Evolutionary conservation across 2,797 vertebrate genomes (phyloP).

Genomic region (Oreortyx pictus): DNA sequence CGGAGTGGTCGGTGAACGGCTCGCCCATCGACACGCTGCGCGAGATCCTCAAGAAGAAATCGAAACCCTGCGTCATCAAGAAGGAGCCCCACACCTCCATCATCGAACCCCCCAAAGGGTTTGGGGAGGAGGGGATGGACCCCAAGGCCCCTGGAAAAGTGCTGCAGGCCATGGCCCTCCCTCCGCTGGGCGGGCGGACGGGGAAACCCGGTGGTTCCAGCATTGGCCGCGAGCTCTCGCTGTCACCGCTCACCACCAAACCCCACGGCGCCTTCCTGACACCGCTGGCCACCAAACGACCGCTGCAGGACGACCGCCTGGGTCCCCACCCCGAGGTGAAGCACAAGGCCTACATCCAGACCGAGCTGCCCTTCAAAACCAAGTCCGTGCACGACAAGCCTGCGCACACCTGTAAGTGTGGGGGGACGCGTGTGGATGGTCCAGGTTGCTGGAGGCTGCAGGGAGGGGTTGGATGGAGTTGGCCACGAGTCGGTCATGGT

Average conservation of each 20-base stretch:
- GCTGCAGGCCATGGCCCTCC: conserved; percentile 66
- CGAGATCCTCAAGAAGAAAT: conserved; percentile 89
- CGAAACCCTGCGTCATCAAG: conserved; percentile 83
- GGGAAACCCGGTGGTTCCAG: conserved; percentile 72
- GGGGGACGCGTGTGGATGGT: not conserved
- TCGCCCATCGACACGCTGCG: conserved; percentile 88
- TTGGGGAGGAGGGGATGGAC: conserved; percentile 77
- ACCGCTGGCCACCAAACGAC: conserved; percentile 80
- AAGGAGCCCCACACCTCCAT: conserved; percentile 82
- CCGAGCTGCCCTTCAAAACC: conserved; percentile 89
- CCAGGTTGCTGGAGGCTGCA: not conserved
- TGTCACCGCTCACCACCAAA: conserved; percentile 78
- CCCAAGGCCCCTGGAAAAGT: conserved; percentile 73
- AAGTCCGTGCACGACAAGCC: conserved; percentile 89
- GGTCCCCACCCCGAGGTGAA: conserved; percentile 70
- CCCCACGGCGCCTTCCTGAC: conserved; percentile 71
- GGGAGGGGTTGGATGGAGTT: not conserved
- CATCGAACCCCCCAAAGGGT: conserved; percentile 70
- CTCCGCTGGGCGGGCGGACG: conserved; percentile 65
- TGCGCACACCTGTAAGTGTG: conserved; percentile 82
- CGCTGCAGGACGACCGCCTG: conserved; percentile 80
- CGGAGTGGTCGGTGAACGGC: conserved; percentile 88
- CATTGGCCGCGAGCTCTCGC: conserved; percentile 75
- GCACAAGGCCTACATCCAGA: conserved; percentile 84
- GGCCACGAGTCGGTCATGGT: too few relatives aligned